Evolutionary conservation across 2,113 vertebrate species (phyloP).

Genomic region (Muscicapa adusta): DNA sequence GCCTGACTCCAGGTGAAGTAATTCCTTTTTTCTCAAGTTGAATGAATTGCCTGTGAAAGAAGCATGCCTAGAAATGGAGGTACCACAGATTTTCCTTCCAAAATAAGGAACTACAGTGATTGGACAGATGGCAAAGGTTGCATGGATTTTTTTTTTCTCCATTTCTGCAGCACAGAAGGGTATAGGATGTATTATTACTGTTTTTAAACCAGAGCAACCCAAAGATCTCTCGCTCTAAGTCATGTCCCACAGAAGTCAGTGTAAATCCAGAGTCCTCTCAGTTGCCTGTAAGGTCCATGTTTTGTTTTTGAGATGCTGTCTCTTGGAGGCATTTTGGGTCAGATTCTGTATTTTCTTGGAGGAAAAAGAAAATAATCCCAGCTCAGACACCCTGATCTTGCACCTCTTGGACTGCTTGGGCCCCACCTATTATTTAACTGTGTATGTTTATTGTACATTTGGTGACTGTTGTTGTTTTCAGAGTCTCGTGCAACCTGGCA

Average conservation of each 20-base stretch:
- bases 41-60: not conserved
- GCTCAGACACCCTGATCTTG: not conserved
- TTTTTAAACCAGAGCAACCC: not conserved
- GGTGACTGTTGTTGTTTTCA: conserved; percentile 69
- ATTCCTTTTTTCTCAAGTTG: not conserved
- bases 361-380: not conserved
- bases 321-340: not conserved
- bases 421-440: conserved; percentile 71
- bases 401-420: conserved; percentile 2
- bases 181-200: not conserved
- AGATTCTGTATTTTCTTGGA: not conserved
- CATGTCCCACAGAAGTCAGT: not conserved
- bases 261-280: not conserved
- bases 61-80: not conserved
- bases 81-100: not conserved
- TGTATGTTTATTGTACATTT: conserved; percentile 72
- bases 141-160: not conserved
- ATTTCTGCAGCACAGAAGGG: conserved; percentile 1
- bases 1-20: not conserved
- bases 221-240: not conserved
- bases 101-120: not conserved
- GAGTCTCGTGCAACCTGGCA: conserved; percentile 64
- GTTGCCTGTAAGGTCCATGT: fast-evolving
- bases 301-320: not conserved
- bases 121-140: not conserved